These are phyloP conservation scores for Mamestra brassicae DNA, from an alignment of 2,888 invertebrate genomes.

Conservation along the genomic window DNA sequence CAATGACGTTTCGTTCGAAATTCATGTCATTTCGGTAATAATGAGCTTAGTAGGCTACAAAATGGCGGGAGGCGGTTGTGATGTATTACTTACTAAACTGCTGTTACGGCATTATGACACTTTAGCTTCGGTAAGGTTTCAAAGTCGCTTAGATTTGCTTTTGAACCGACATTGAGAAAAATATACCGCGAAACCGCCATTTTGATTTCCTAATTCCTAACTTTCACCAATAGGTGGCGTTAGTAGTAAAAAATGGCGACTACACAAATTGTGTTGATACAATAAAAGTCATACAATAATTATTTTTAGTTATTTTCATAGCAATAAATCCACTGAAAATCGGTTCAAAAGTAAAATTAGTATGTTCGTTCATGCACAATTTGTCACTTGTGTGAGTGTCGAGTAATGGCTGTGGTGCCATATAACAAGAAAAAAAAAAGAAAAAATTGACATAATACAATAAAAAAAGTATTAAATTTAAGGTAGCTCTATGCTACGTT, in stretches of 20 bases:
- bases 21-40: constrained; percentile 69
- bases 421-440: constrained; percentile 84
- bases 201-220: background rate
- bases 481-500: constrained; percentile 81
- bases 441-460: constrained; percentile 89
- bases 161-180: constrained; percentile 68
- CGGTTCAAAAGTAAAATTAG: constrained; percentile 63
- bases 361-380: constrained; percentile 81
- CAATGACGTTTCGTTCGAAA: constrained; percentile 70
- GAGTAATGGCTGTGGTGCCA: constrained; percentile 87
- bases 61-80: constrained; percentile 82
- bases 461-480: constrained; percentile 89
- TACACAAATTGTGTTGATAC: background rate
- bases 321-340: constrained; percentile 35
- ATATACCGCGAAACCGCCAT: background rate
- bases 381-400: constrained; percentile 77
- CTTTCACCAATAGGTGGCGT: constrained; percentile 34
- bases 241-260: constrained; percentile 9
- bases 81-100: constrained; percentile 71
- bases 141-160: constrained; percentile 68
- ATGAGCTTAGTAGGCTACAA: constrained; percentile 83
- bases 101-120: constrained; percentile 77
- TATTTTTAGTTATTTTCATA: constrained; percentile 26
- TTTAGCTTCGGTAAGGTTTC: constrained; percentile 72
- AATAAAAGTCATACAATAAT: constrained; percentile 16